These are phyloP conservation scores for Lagocephalus sceleratus DNA, from an alignment of 2,797 vertebrate genomes.

Conservation along the genomic window DNA sequence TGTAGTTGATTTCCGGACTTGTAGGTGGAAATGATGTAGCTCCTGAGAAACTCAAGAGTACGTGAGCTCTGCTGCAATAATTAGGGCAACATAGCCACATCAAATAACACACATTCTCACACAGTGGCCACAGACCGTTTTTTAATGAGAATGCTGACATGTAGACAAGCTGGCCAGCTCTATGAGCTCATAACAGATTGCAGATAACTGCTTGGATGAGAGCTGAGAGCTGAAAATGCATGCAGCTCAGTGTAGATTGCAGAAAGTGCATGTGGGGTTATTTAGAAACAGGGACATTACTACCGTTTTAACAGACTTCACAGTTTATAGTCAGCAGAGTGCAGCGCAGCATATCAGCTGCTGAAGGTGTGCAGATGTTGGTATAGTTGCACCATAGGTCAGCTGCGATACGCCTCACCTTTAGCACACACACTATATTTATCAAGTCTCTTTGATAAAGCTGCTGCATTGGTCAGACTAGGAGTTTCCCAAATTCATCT, in stretches of 20 bases:
- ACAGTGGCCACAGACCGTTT: conserved; percentile 6
- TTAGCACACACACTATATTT: conserved; percentile 17
- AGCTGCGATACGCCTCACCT: conserved; percentile 19
- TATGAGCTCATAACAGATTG: conserved; percentile 9
- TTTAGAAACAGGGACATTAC: conserved; percentile 6
- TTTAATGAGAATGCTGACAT: conserved; percentile 11
- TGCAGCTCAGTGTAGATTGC: neutral
- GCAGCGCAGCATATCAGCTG: conserved; percentile 10
- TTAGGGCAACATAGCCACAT: conserved; percentile 29
- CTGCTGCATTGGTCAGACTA: neutral
- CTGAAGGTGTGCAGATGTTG: conserved; percentile 28
- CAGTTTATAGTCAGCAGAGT: conserved; percentile 12
- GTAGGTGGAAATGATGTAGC: conserved; percentile 30
- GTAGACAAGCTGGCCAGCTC: conserved; percentile 10
- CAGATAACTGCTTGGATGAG: neutral
- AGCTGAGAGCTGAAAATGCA: conserved; percentile 1
- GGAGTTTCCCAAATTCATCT: neutral
- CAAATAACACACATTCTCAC: conserved; percentile 15
- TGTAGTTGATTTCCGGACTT: conserved; percentile 2
- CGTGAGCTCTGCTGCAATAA: conserved; percentile 9
- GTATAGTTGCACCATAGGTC: conserved; percentile 7
- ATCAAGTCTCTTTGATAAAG: conserved; percentile 12
- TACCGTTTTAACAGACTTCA: neutral
- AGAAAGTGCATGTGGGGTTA: neutral
- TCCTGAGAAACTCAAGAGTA: conserved; percentile 31